Base-by-base conservation (phyloP, 2,797 vertebrate species). In the Tadarida brasiliensis region DNA sequence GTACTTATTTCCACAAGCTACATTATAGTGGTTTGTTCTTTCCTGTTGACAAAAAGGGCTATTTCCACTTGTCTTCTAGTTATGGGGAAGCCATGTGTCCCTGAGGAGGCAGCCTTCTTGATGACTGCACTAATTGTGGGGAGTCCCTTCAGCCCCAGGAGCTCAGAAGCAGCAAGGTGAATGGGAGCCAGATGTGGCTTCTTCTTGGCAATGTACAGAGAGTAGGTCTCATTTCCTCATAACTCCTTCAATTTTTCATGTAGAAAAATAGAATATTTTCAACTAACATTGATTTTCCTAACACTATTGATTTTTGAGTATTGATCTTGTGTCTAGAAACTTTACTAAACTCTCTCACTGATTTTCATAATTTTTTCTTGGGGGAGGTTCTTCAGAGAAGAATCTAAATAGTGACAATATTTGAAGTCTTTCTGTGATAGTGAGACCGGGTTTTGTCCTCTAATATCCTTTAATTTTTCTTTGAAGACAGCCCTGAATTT, bases 191-290 rank as follows among this genome's bases (percentile, higher is more conserved):
- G 35, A 20, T 16, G 24, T 3, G 20, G 9, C 39, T 26, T 63
- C 86, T 87, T 33, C 80, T 83, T 90, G 70, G n/a, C 28, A 78
- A 26, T 15, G 57, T 47, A 73, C 35, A 73, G 24, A 49, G 56
- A 77, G 47, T 44, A 63, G 61, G 12, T 91, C 73, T 94, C 19
- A 76, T 54, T 76, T 82, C 39, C 35, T 70, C 7, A 63, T 68
- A 68, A 54, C 24, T 44, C 67, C 44, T 26, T 87, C 22, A 67
- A 7, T 85, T 76, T 54, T 67, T 87, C 56, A 17, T 74, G 30
- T 89, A 59, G 49, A 65, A 57, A 86, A 71, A 71, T 57, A 7
- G 44, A 94, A 70, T 47, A 73, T 88, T 94, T 71, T n/a, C n/a
- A 71, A 15, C 30, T 11, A 61, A 85, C 7, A 30, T 26, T 49